A percentile compares a stretch with the other conserved stretches of the same genome.
Conservation (phyloP, 2,888 invertebrate species). For the Carpatolechia fugitivella region DNA sequence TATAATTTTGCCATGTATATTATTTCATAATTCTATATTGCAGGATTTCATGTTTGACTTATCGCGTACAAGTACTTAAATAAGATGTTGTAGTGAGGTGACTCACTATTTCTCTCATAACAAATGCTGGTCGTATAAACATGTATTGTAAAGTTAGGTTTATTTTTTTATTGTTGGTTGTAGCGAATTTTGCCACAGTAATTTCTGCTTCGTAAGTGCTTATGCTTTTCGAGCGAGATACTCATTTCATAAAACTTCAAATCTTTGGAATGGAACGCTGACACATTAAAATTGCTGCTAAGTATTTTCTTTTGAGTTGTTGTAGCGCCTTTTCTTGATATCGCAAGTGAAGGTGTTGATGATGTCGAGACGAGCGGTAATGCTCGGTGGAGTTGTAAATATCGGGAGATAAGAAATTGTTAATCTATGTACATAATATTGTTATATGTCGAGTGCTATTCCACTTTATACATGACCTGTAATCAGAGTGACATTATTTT, state of each 20-base stretch:
- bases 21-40: too few species aligned
- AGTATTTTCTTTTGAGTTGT: too few species aligned
- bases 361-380: neutral
- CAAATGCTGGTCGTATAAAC: slow-evolving; percentile 25
- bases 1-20: too few species aligned
- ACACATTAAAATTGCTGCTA: too few species aligned
- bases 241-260: too few species aligned
- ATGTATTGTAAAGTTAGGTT: slow-evolving; percentile 20
- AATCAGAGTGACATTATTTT: slow-evolving; percentile 52
- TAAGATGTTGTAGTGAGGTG: slow-evolving; percentile 12
- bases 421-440: slow-evolving; percentile 67
- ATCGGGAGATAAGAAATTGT: slow-evolving; percentile 47
- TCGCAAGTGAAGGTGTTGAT: too few species aligned
- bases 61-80: slow-evolving; percentile 34
- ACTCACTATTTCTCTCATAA: slow-evolving; percentile 14
- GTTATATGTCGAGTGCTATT: slow-evolving; percentile 64
- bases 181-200: slow-evolving; percentile 23
- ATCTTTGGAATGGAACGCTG: too few species aligned
- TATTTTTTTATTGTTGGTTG: slow-evolving; percentile 25
- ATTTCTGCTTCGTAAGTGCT: too few species aligned
- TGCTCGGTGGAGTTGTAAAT: slow-evolving; percentile 25
- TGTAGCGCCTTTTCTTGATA: too few species aligned
- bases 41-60: slow-evolving; percentile 27
- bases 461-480: slow-evolving; percentile 48
- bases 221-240: too few species aligned